Conservation (phyloP, 2,113 vertebrate genomes). For the Psammodynastes pulverulentus region DNA sequence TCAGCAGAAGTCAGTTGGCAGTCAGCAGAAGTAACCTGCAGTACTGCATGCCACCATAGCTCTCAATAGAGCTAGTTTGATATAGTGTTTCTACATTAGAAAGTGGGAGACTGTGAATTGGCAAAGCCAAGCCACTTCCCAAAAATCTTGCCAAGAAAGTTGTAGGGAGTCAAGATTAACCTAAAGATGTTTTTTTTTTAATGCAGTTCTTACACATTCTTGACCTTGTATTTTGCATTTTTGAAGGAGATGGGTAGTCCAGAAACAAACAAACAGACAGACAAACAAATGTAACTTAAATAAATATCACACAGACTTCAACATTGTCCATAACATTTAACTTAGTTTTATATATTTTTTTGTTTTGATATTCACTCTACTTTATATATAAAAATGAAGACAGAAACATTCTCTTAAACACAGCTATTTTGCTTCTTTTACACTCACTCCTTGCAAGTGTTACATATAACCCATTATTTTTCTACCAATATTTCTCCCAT, state of each 20-base stretch:
- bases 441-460: not conserved
- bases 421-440: not conserved
- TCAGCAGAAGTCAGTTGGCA: too few species aligned
- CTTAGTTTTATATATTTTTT: not conserved
- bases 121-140: not conserved
- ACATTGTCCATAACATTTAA: not conserved
- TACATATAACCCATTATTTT: not conserved
- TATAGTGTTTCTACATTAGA: not conserved
- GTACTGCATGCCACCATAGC: too few species aligned
- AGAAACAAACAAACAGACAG: too few species aligned
- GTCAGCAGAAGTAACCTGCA: too few species aligned
- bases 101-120: not conserved
- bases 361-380: not conserved
- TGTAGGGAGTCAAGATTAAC: not conserved
- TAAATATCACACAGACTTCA: not conserved
- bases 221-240: not conserved
- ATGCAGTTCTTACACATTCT: not conserved
- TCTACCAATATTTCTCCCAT: not conserved
- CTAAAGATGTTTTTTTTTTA: too few species aligned
- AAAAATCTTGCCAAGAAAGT: not conserved
- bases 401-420: not conserved
- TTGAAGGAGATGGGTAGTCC: too few species aligned
- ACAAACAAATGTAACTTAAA: too few species aligned
- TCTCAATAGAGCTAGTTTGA: not conserved
- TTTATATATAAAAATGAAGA: not conserved